Evolutionary conservation across 2,797 vertebrate species (phyloP), one percentile per base, ranked within the genome.

Genomic region (Gadopsis marmoratus): DNA sequence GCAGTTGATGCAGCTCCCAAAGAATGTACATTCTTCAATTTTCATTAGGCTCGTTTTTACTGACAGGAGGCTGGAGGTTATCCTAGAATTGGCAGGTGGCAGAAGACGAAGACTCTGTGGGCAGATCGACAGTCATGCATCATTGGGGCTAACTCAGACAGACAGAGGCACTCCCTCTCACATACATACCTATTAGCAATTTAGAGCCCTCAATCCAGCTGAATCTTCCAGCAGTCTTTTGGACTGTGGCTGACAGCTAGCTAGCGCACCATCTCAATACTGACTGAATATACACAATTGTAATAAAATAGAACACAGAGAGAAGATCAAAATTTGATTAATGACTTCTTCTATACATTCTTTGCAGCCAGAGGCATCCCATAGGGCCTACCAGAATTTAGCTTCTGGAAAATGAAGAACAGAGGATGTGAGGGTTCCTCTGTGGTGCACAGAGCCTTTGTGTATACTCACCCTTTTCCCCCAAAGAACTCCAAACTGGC

Each of bases 11-110:
- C 33, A 58, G 12, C 7, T 11, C 61, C 26, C 17, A 8, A 31
- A 21, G n/a, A 66, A 54, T 51, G 29, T 21, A 43, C n/a, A 37
- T 76, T 76, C 10, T 81, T 63, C 31, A 76, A 71, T 71, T 53
- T 56, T 59, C 43, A 3, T 62, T 55, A 21, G 3, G 23, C 7
- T 56, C 47, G 50, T 55, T 78, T 21, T 60, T 76, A 64, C 39
- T 67, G 29, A 51, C 47, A 62, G 59, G 10, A 16, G 4, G 41
- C 43, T 65, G 55, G 41, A 59, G 62, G 58, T 23, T 58, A 19
- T 64, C 47, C 33, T 31, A 60, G 39, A 55, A 58, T 51, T 63
- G 26, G 26, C 31, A 45, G 35, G n/a, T 58, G 60, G 65, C 65
- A 39, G 17, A 33, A 35, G 45, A 65, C 48, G 53, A 33, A 82